A percentile compares a stretch with the other conserved stretches of the same genome.
phyloP scores from a whole-genome alignment of 2,113 vertebrate genomes.

The Pygoscelis adeliae region DNA sequence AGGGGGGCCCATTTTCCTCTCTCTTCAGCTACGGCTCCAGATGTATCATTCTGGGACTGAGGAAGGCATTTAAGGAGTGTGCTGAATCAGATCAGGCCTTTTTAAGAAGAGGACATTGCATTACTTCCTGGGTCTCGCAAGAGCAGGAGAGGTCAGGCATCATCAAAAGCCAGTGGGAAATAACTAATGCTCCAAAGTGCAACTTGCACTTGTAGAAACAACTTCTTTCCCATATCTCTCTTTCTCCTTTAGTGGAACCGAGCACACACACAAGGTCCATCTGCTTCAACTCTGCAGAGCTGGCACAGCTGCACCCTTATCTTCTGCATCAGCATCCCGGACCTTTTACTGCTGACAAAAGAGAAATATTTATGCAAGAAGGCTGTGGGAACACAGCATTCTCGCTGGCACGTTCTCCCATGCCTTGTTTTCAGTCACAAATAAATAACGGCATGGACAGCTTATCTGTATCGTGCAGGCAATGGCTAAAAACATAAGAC shows the following conservation, averaged over 20 bases:
- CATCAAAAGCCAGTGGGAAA: not conserved
- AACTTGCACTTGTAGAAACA: not conserved
- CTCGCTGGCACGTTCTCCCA: not conserved
- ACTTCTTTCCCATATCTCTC: not conserved
- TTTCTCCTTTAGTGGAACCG: not conserved
- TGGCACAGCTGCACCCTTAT: constrained; percentile 34
- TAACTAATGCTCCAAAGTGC: not conserved
- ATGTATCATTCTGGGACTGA: not conserved
- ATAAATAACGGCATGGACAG: accelerated
- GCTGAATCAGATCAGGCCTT: not conserved
- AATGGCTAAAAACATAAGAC: not conserved
- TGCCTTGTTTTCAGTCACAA: not conserved
- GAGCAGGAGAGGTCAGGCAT: not conserved
- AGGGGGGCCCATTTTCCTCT: not conserved
- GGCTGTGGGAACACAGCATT: constrained; percentile 23
- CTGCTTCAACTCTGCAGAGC: not conserved
- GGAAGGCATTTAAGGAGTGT: not conserved
- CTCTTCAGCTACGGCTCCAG: not conserved
- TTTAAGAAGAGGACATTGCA: not conserved
- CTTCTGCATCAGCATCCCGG: constrained; percentile 43
- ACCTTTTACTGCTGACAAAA: constrained; percentile 4
- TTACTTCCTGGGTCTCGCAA: not conserved
- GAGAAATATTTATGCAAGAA: not conserved
- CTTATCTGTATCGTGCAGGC: not conserved
- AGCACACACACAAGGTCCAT: not conserved